Conservation (phyloP, 1,140 invertebrate species). For the Phthorimaea operculella region DNA sequence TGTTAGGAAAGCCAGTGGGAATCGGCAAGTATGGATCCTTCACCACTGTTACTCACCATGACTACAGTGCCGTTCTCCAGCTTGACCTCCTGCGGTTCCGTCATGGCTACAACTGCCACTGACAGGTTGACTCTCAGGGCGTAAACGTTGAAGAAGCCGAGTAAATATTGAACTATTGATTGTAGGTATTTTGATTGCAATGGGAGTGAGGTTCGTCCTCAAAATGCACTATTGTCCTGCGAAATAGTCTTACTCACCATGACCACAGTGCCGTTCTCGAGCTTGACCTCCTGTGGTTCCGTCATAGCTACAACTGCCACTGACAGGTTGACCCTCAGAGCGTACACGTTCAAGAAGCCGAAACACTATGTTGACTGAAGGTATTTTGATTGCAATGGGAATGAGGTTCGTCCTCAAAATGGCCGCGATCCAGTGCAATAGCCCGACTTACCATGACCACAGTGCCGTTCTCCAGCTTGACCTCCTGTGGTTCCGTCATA, state of each 20-base stretch:
- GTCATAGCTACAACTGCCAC: conserved; percentile 93
- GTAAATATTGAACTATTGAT: no score
- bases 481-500: conserved; percentile 82
- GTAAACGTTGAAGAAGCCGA: no score
- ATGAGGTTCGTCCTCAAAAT: no score
- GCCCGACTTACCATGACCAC: conserved; percentile 65
- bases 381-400: no score
- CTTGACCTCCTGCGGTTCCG: conserved; percentile 75
- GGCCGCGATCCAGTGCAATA: no score
- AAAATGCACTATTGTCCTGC: no score
- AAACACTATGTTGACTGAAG: no score
- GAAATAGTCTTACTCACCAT: conserved; percentile 67
- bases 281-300: conserved; percentile 68
- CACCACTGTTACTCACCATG: conserved; percentile 67
- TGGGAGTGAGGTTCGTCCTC: no score
- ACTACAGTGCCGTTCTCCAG: conserved; percentile 70
- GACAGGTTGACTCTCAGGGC: conserved; percentile 88
- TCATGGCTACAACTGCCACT: conserved; percentile 81
- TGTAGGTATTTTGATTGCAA: conserved; percentile 60
- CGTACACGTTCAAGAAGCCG: conserved; percentile 90
- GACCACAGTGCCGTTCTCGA: conserved; percentile 69
- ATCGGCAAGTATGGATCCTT: no score
- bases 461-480: conserved; percentile 74
- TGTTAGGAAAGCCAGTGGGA: no score
- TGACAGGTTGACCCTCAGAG: conserved; percentile 87